Base-by-base conservation (phyloP, 2,888 invertebrate genomes). In the Rosalia funebris region DNA sequence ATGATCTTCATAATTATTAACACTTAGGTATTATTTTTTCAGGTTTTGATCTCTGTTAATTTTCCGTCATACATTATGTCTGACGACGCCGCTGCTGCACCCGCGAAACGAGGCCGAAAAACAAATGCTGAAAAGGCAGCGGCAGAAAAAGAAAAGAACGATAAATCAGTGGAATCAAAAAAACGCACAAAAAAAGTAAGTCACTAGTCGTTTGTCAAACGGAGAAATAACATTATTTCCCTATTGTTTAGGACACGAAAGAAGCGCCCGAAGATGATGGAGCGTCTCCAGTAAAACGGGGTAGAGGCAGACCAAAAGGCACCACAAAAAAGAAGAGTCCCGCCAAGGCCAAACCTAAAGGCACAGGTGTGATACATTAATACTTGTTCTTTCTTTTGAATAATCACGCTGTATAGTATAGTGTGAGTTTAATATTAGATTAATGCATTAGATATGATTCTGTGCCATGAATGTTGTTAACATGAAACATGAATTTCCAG, bases 251-350 rank as follows among this genome's bases (percentile, higher is more conserved):
- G 53, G 53, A 53, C n/a, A 17, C 53, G 15, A 53, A 70, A 47
- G 75, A 74, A 9, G 73, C 66, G 1, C 2, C 34, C 10, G 75
- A 72, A 39, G 77, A 76, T 7, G 77, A 78, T 39, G 73, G 71
- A 3, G 70, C 73, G 3, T 66, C 76, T 9, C 83, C 85, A 36
- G 83, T 82, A 15, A 86, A 86, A 71, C 76, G 85, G 50, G 85
- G 85, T 7, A 81, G 86, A 36, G 86, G 86, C 39, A 78, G 86
- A 62, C 86, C 86, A 20, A 85, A 85, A 72, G 85, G 85, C 16
- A 81, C 83, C 48, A 83, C 81, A 42, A 85, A 84, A 75, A 81
- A 78, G 77, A 84, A 83, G 77, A 53, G 63, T 7, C 76, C 78
- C 14, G 72, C 75, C 10, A 82, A 81, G 71, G 71, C 81, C 9